These are phyloP conservation scores for Oreonectes daqikongensis DNA, from an alignment of 2,797 vertebrate species.

Conservation along the genomic window DNA sequence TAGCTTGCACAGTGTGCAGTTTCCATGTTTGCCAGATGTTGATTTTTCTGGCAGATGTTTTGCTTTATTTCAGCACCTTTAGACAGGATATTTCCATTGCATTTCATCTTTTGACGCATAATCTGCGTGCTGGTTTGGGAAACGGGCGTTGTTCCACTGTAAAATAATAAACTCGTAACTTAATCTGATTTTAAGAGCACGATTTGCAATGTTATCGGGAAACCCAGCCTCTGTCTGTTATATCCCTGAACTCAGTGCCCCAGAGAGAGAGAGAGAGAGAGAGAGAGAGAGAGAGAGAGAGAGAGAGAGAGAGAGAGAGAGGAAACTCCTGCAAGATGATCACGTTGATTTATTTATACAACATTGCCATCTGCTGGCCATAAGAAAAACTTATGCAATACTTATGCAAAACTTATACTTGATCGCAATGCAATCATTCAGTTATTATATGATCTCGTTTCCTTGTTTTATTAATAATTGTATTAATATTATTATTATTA, in stretches of 20 bases:
- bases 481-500: too few species aligned
- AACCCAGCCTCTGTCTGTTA: not conserved
- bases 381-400: not conserved
- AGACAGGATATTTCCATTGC: not conserved
- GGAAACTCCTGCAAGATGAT: not conserved
- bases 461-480: too few species aligned
- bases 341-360: not conserved
- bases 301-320: not conserved
- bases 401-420: too few species aligned
- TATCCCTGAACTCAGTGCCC: not conserved
- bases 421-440: too few species aligned
- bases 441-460: too few species aligned
- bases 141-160: not conserved
- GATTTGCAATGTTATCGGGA: not conserved
- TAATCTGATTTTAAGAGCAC: not conserved
- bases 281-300: too few species aligned
- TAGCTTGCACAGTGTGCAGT: not conserved
- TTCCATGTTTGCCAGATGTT: not conserved
- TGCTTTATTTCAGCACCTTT: not conserved
- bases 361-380: slow-evolving; percentile 36
- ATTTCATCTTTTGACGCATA: not conserved
- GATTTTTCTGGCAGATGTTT: too few species aligned
- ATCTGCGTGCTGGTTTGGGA: not conserved
- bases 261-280: not conserved
- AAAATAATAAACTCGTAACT: not conserved